A percentile compares a stretch with the other conserved stretches of the same genome.
Evolutionary conservation across 2,888 invertebrate species (phyloP).

Genomic region (Atethmia centrago): DNA sequence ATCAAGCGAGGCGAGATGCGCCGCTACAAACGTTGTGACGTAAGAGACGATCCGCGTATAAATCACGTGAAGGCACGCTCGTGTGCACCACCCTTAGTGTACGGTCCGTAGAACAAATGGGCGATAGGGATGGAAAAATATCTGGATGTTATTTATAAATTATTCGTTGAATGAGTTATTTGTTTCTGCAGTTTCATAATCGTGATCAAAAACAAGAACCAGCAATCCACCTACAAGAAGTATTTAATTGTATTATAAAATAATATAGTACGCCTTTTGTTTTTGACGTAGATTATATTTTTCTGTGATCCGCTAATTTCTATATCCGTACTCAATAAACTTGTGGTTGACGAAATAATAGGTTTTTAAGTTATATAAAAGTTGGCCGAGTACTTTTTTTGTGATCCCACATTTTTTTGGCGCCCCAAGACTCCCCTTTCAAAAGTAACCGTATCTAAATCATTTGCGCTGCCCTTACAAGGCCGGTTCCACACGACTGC

Average conservation of each 20-base stretch:
- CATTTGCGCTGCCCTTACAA: slow-evolving; percentile 67
- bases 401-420: slow-evolving; percentile 1
- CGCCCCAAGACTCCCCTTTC: slow-evolving; percentile 12
- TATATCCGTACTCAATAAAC: neutral
- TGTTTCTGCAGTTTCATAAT: neutral
- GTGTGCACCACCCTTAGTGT: slow-evolving; percentile 77
- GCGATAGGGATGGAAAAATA: slow-evolving; percentile 43
- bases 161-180: neutral
- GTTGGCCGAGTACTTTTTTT: neutral
- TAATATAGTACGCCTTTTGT: neutral
- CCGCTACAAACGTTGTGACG: slow-evolving; percentile 80
- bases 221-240: too few relatives aligned
- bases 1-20: slow-evolving; percentile 77
- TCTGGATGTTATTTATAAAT: slow-evolving; percentile 29
- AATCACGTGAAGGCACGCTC: slow-evolving; percentile 82
- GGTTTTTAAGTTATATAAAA: neutral
- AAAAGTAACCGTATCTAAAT: slow-evolving; percentile 61
- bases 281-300: neutral
- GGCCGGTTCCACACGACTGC: slow-evolving; percentile 81
- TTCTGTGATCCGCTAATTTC: neutral
- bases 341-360: neutral
- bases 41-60: slow-evolving; percentile 78
- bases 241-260: neutral
- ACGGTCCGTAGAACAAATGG: slow-evolving; percentile 68
- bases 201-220: neutral